Percentiles rank a stretch among this genome's conserved stretches.
These are phyloP conservation scores for Drosophila pegasa DNA, from an alignment of 2,888 invertebrate genomes.

Conservation along the genomic window DNA sequence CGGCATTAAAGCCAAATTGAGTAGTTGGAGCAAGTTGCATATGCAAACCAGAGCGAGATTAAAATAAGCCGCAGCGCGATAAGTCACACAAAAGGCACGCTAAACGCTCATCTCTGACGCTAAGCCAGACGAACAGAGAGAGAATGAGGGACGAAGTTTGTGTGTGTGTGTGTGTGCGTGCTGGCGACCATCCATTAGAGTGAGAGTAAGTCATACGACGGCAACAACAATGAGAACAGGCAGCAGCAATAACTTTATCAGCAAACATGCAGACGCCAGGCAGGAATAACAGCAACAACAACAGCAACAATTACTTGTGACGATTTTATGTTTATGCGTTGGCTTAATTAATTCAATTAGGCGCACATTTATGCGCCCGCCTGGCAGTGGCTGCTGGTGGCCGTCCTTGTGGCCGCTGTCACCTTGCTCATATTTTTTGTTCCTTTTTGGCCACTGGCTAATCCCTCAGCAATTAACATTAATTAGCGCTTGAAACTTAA, in stretches of 20 bases:
- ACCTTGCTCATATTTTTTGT: slow-evolving; percentile 45
- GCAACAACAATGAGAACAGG: slow-evolving; percentile 20
- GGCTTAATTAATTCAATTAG: slow-evolving; percentile 76
- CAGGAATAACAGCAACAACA: slow-evolving; percentile 39
- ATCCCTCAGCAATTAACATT: slow-evolving; percentile 70
- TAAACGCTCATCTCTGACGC: slow-evolving; percentile 38
- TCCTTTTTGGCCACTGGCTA: slow-evolving; percentile 46
- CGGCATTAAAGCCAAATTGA: neutral
- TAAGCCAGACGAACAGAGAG: slow-evolving; percentile 21
- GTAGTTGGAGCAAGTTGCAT: neutral
- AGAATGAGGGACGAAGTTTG: neutral
- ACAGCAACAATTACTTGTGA: slow-evolving; percentile 65
- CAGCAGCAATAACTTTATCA: slow-evolving; percentile 53
- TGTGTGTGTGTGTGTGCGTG: neutral
- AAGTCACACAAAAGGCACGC: slow-evolving; percentile 20
- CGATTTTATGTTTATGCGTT: slow-evolving; percentile 76
- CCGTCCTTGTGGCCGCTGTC: slow-evolving; percentile 31
- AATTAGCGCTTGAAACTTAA: slow-evolving; percentile 72
- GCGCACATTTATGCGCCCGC: slow-evolving; percentile 70
- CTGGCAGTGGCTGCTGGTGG: slow-evolving; percentile 16
- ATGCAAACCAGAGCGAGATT: slow-evolving; percentile 6
- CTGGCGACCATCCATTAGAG: slow-evolving; percentile 2
- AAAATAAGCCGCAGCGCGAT: neutral
- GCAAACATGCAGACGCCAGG: slow-evolving; percentile 60
- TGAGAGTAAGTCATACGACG: slow-evolving; percentile 46